A percentile compares a stretch with the other conserved stretches of the same genome.
phyloP scores from a whole-genome alignment of 2,113 vertebrate species.

The Cyprichromis sp. region DNA sequence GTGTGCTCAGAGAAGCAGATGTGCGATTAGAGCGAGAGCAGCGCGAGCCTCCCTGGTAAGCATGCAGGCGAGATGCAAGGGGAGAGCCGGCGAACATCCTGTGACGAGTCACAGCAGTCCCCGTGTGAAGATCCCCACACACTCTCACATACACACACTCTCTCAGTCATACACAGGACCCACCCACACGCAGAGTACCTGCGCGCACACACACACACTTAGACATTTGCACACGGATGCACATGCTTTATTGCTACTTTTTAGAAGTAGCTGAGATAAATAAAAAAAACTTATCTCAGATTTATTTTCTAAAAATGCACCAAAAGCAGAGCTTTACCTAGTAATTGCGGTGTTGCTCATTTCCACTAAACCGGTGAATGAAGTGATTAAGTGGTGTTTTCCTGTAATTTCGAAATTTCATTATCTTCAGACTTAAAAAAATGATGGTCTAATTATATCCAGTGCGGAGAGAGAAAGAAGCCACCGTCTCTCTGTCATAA shows the following conservation, averaged over 20 bases:
- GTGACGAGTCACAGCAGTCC: conserved; percentile 75
- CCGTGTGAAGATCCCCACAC: conserved; percentile 69
- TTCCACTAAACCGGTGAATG: conserved; percentile 63
- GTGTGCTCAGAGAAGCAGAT: conserved; percentile 79
- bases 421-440: conserved; percentile 66
- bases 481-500: conserved; percentile 83
- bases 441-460: conserved; percentile 82
- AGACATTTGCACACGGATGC: neutral
- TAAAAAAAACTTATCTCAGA: neutral
- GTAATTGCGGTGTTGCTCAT: conserved; percentile 66
- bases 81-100: conserved; percentile 82
- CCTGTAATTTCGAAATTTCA: conserved; percentile 77
- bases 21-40: conserved; percentile 82
- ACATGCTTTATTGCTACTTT: neutral
- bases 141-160: conserved; percentile 34
- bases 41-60: conserved; percentile 79
- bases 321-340: neutral
- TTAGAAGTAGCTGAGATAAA: conserved; percentile 3
- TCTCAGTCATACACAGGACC: conserved; percentile 35
- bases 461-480: conserved; percentile 78
- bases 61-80: conserved; percentile 83
- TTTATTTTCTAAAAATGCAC: conserved; percentile 20
- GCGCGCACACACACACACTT: neutral
- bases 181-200: conserved; percentile 36
- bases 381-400: conserved; percentile 74